These are phyloP conservation scores for Brachyrhaphis roseni DNA, from an alignment of 2,797 vertebrate genomes.

Conservation along the genomic window DNA sequence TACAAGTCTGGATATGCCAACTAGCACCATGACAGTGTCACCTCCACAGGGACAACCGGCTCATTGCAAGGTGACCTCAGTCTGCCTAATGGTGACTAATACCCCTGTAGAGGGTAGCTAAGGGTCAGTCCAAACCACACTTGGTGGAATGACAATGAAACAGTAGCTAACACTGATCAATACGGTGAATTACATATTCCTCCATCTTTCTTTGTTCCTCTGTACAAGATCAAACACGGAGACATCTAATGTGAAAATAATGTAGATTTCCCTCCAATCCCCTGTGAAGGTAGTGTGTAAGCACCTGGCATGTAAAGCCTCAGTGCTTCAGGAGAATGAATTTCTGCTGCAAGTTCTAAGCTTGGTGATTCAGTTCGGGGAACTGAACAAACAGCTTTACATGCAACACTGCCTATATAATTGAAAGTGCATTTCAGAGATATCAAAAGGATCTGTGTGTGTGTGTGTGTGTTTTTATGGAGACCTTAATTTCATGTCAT, in stretches of 20 bases:
- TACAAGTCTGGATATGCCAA: slow-evolving; percentile 65
- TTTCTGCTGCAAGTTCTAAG: slow-evolving; percentile 81
- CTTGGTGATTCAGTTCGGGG: slow-evolving; percentile 74
- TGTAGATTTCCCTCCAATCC: slow-evolving; percentile 69
- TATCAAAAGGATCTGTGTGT: slow-evolving; percentile 73
- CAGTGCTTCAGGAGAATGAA: slow-evolving; percentile 79
- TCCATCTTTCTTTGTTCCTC: slow-evolving; percentile 67
- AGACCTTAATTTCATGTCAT: slow-evolving; percentile 72
- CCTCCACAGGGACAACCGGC: slow-evolving; percentile 62
- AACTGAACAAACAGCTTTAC: slow-evolving; percentile 75
- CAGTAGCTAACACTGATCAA: slow-evolving; percentile 63
- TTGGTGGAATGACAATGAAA: slow-evolving; percentile 63
- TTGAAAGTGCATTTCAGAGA: slow-evolving; percentile 79
- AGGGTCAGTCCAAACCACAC: slow-evolving; percentile 68
- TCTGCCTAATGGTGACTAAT: slow-evolving; percentile 79
- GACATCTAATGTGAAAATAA: slow-evolving; percentile 72
- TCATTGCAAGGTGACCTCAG: slow-evolving; percentile 81
- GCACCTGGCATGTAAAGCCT: slow-evolving; percentile 77
- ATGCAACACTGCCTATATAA: slow-evolving; percentile 78
- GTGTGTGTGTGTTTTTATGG: slow-evolving; percentile 20
- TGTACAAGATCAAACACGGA: slow-evolving; percentile 46
- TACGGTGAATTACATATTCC: slow-evolving; percentile 66
- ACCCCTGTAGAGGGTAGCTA: slow-evolving; percentile 64
- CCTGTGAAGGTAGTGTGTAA: slow-evolving; percentile 57
- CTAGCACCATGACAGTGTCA: slow-evolving; percentile 62